Percentiles rank a stretch among this genome's conserved stretches.
Conservation (phyloP, 2,888 invertebrate species). For the Eurytoma californica region DNA sequence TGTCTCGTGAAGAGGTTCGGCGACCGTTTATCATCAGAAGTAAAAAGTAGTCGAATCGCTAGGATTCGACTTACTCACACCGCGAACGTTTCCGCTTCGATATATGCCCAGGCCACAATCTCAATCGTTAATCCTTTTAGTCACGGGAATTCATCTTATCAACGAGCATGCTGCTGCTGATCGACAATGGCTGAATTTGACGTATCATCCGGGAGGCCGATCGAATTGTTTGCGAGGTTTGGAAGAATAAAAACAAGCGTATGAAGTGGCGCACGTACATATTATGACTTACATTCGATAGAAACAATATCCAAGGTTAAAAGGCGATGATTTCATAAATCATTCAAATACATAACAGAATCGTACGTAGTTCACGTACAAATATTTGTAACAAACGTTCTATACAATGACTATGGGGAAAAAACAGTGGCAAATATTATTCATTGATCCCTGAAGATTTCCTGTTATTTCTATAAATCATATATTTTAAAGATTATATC, state of each 20-base stretch:
- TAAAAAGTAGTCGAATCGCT: conserved; percentile 9
- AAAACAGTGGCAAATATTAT: no score
- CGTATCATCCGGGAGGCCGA: neutral
- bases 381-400: no score
- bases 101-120: neutral
- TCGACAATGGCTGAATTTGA: neutral
- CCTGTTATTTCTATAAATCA: no score
- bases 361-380: no score
- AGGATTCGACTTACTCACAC: neutral
- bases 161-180: neutral
- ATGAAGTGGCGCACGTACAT: neutral
- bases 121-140: conserved; percentile 26
- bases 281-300: no score
- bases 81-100: neutral
- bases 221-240: neutral
- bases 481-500: no score
- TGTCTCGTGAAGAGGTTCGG: conserved; percentile 4
- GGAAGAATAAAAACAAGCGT: neutral
- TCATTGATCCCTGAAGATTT: no score
- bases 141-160: conserved; percentile 8
- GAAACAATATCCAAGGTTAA: no score
- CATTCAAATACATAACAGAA: no score
- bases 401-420: no score
- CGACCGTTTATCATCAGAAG: conserved; percentile 18
- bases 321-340: no score